These are phyloP conservation scores for Phortica okadai DNA, from an alignment of 2,888 invertebrate species.

Conservation along the genomic window DNA sequence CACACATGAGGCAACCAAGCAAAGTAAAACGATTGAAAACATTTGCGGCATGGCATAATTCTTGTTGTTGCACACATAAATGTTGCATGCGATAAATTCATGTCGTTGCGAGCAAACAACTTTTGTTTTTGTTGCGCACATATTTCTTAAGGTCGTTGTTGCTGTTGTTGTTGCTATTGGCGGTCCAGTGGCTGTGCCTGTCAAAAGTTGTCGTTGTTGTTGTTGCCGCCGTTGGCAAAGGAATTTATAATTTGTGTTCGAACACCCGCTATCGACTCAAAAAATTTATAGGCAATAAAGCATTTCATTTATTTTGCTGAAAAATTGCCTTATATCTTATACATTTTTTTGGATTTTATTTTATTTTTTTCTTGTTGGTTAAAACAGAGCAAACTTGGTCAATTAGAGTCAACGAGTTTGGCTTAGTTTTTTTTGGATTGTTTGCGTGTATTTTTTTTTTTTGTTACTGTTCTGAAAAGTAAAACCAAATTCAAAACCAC, in stretches of 20 bases:
- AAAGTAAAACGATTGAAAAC: background rate
- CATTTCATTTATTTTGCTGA: slow-evolving; percentile 20
- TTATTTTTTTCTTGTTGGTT: background rate
- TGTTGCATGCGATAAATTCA: slow-evolving; percentile 58
- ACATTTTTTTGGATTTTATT: background rate
- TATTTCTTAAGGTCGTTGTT: slow-evolving; percentile 74
- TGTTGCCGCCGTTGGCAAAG: slow-evolving; percentile 63
- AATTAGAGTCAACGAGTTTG: slow-evolving; percentile 5
- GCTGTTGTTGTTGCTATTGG: slow-evolving; percentile 30
- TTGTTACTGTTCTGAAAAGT: background rate
- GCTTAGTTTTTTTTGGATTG: background rate
- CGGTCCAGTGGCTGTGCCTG: slow-evolving; percentile 38
- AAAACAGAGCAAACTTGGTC: slow-evolving; percentile 5
- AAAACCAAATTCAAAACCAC: background rate
- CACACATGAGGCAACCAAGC: background rate
- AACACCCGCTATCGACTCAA: slow-evolving; percentile 50
- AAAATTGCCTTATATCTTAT: background rate
- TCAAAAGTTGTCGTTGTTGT: slow-evolving; percentile 44
- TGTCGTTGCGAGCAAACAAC: slow-evolving; percentile 41
- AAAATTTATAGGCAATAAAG: slow-evolving; percentile 7
- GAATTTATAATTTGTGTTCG: slow-evolving; percentile 36
- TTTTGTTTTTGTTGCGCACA: slow-evolving; percentile 52
- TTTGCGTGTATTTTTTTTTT: background rate
- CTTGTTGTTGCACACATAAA: slow-evolving; percentile 28
- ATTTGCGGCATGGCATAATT: background rate